These are phyloP conservation scores for Linepithema humile DNA, from an alignment of 1,140 invertebrate species.

Conservation along the genomic window DNA sequence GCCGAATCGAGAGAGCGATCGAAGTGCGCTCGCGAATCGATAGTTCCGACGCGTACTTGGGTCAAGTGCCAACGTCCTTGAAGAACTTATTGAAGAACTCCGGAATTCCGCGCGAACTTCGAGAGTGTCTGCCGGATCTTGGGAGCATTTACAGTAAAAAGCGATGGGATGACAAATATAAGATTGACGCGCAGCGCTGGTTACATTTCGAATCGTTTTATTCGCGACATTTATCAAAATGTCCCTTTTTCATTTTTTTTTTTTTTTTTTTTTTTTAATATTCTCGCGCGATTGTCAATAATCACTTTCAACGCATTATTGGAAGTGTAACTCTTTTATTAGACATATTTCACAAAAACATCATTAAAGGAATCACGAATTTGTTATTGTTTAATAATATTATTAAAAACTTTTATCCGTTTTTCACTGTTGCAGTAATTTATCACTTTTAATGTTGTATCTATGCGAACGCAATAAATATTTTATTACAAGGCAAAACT, in stretches of 20 bases:
- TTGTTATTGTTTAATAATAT: background rate
- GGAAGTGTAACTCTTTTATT: background rate
- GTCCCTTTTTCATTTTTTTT: background rate
- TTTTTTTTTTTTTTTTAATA: background rate
- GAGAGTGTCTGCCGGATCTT: background rate
- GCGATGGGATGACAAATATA: background rate
- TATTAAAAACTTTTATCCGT: background rate
- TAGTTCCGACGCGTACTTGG: constrained; percentile 5
- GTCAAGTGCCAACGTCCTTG: constrained; percentile 47
- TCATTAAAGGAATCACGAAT: background rate
- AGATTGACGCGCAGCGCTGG: background rate
- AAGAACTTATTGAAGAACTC: constrained; percentile 41
- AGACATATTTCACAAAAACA: background rate
- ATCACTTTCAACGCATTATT: background rate
- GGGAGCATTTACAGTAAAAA: constrained; percentile 15
- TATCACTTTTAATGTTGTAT: no score
- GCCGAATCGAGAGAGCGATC: background rate
- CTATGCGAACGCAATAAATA: background rate
- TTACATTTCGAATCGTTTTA: background rate
- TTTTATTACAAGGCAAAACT: background rate
- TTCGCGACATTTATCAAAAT: background rate
- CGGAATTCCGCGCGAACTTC: background rate
- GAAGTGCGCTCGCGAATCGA: constrained; percentile 16
- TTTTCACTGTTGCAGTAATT: background rate
- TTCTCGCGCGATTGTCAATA: background rate